Conservation (phyloP, 2,888 invertebrate species). For the Agrotis exclamationis region DNA sequence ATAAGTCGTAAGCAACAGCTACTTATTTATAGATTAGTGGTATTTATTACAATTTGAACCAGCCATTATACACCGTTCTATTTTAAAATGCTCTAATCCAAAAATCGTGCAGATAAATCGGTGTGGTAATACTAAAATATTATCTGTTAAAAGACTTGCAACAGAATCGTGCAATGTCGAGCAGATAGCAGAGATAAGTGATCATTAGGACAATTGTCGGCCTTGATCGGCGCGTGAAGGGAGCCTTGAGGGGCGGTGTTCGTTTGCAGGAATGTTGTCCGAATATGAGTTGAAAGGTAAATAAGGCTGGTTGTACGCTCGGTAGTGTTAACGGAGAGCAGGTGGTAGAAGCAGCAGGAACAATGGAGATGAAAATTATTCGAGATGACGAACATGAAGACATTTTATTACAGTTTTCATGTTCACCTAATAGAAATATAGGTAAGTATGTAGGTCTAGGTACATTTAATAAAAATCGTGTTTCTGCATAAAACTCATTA, state of each 20-base stretch:
- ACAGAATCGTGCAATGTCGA: constrained; percentile 59
- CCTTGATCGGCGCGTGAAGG: constrained; percentile 65
- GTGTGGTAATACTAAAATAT: constrained; percentile 40
- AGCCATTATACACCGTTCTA: neutral
- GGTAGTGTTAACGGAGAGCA: neutral
- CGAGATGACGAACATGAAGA: neutral
- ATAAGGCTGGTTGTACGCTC: constrained; percentile 5
- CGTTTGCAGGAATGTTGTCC: constrained; percentile 49
- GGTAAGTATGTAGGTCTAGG: too few relatives aligned
- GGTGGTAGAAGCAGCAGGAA: neutral
- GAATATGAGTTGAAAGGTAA: constrained; percentile 46
- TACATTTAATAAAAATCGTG: too few relatives aligned
- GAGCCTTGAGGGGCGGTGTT: constrained; percentile 57
- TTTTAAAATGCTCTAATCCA: constrained; percentile 25
- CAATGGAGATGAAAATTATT: neutral
- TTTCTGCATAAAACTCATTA: too few relatives aligned
- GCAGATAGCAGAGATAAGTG: constrained; percentile 54
- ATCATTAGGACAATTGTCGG: constrained; percentile 65
- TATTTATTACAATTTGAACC: neutral
- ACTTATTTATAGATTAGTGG: neutral
- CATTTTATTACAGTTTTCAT: too few relatives aligned
- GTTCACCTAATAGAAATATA: too few relatives aligned
- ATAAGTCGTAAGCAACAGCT: neutral
- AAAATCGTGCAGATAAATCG: constrained; percentile 47
- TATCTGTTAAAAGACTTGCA: constrained; percentile 38